phyloP scores from a whole-genome alignment of 2,888 invertebrate genomes.

The Metopia argyrocephala region DNA sequence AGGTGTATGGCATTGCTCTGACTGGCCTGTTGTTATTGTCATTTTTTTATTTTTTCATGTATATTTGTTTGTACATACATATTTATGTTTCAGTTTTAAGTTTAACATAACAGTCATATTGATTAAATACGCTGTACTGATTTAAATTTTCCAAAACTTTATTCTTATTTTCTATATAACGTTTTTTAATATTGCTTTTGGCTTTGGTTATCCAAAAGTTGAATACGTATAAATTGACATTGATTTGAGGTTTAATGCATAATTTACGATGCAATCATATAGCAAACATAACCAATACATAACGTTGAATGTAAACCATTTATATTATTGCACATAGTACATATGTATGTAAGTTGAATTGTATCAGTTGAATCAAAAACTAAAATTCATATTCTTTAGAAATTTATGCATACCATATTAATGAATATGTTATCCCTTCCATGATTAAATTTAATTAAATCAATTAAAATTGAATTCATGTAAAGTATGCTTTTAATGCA shows the following conservation, averaged over 20 bases:
- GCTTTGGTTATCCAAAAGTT: conserved; percentile 47
- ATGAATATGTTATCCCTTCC: too few species aligned
- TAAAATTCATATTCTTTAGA: not conserved
- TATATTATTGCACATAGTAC: not conserved
- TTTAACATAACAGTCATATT: conserved; percentile 27
- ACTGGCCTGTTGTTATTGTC: conserved; percentile 36
- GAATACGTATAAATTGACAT: conserved; percentile 63
- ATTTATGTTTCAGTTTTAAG: conserved; percentile 14
- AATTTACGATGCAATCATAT: conserved; percentile 57
- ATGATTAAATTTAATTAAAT: too few species aligned
- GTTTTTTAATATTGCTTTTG: conserved; percentile 11
- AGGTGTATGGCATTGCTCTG: conserved; percentile 30
- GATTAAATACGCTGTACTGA: conserved; percentile 25
- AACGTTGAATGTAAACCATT: conserved; percentile 4
- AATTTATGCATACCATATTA: too few species aligned
- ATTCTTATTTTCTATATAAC: not conserved
- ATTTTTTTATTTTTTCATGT: not conserved
- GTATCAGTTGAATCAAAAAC: not conserved
- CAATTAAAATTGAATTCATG: too few species aligned
- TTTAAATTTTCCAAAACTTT: conserved; percentile 10
- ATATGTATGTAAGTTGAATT: not conserved
- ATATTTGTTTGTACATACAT: conserved; percentile 1
- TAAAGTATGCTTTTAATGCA: too few species aligned
- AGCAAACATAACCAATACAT: conserved; percentile 23
- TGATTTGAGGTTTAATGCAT: conserved; percentile 63